These are phyloP conservation scores for Ahaetulla prasina DNA, from an alignment of 2,113 vertebrate genomes.

Conservation along the genomic window DNA sequence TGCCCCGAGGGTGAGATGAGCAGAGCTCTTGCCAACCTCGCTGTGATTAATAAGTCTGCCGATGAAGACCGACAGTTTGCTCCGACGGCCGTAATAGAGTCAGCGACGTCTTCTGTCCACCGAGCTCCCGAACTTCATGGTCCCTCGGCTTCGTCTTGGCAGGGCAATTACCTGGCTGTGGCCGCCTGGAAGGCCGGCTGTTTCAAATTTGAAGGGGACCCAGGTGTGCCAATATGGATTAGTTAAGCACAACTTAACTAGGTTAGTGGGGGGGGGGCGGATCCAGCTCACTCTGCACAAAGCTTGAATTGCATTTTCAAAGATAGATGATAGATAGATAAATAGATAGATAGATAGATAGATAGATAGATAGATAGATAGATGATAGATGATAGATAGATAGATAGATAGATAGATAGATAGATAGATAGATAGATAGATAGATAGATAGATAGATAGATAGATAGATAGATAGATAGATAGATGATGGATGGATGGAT, in stretches of 20 bases:
- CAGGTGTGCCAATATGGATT: neutral
- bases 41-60: neutral
- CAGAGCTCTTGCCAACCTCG: neutral
- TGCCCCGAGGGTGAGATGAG: too few species aligned
- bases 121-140: neutral
- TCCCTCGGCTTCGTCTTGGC: neutral
- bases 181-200: too few species aligned
- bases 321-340: too few species aligned
- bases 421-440: neutral
- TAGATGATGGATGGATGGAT: too few species aligned
- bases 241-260: neutral
- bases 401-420: too few species aligned
- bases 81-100: neutral
- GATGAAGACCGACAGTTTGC: neutral
- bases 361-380: neutral
- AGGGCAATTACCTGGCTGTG: neutral
- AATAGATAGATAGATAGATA: too few species aligned
- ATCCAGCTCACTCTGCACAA: neutral
- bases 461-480: too few species aligned
- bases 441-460: too few species aligned
- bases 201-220: neutral
- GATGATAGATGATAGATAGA: too few species aligned
- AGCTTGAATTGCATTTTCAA: neutral
- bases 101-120: too few species aligned
- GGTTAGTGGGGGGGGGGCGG: neutral